Conservation (phyloP, 2,888 invertebrate species). For the Nasonovia ribisnigri region DNA sequence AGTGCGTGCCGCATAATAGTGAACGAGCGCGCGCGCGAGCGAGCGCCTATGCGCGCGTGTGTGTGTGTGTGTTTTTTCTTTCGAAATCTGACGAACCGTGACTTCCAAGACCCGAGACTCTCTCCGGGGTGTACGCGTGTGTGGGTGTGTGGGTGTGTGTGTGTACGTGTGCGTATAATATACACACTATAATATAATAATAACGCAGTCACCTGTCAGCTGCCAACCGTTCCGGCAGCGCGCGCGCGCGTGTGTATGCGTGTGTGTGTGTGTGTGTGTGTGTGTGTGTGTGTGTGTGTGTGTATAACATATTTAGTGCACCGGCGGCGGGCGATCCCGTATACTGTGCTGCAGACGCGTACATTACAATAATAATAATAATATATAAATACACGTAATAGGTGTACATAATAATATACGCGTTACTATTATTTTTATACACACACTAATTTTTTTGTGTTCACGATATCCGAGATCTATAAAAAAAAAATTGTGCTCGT, state of each 20-base stretch:
- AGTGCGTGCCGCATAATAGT: background rate
- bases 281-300: too few relatives aligned
- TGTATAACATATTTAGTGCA: background rate
- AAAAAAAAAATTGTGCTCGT: background rate
- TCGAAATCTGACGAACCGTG: conserved; percentile 63
- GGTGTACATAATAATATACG: too few relatives aligned
- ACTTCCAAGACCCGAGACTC: conserved; percentile 58
- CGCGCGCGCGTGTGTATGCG: too few relatives aligned
- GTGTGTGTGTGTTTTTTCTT: conserved; percentile 21
- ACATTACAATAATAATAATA: background rate
- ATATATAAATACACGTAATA: background rate
- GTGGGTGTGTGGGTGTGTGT: background rate
- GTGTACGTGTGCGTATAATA: background rate
- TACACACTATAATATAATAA: conserved; percentile 47
- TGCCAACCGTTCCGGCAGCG: conserved; percentile 51
- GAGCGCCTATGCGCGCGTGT: conserved; percentile 26
- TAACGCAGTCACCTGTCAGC: conserved; percentile 64
- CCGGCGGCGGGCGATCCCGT: background rate
- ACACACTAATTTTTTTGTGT: background rate
- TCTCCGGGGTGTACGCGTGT: background rate
- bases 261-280: too few relatives aligned
- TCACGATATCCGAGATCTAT: background rate
- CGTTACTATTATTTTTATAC: too few relatives aligned
- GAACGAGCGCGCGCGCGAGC: conserved; percentile 23
- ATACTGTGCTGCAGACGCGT: background rate